phyloP scores from a whole-genome alignment of 1,140 invertebrate genomes.

The Sinella curviseta region DNA sequence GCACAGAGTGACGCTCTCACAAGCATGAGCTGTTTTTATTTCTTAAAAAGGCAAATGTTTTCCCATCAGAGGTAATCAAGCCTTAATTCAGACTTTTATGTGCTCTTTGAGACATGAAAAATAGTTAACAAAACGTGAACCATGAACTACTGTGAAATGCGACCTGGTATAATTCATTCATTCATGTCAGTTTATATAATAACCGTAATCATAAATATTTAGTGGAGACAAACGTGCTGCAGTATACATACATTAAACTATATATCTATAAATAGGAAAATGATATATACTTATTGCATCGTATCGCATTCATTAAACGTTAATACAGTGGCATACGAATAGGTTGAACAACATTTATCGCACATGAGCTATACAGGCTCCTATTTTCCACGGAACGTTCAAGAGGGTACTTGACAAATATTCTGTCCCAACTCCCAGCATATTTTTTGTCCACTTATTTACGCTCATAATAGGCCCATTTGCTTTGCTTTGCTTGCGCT shows the following conservation, averaged over 20 bases:
- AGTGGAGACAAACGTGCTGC: not conserved
- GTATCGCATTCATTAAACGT: too few relatives aligned
- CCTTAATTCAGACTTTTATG: conserved; percentile 16
- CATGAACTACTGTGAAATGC: not conserved
- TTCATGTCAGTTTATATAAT: not conserved
- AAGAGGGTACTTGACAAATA: conserved; percentile 22
- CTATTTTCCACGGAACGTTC: not conserved
- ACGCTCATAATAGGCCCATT: conserved; percentile 24
- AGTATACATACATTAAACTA: not conserved
- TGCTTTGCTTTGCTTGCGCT: conserved; percentile 21
- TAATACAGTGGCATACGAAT: not conserved
- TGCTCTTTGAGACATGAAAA: conserved; percentile 1
- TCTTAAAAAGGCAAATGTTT: not conserved
- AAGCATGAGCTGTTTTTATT: not conserved
- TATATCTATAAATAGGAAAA: too few relatives aligned
- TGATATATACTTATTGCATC: too few relatives aligned
- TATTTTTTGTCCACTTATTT: conserved; percentile 20
- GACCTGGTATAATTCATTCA: conserved; percentile 17
- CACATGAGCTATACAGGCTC: not conserved
- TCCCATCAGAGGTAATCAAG: conserved; percentile 13
- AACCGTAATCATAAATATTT: not conserved
- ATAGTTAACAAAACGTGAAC: not conserved
- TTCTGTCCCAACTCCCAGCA: conserved; percentile 6
- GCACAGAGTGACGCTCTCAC: not conserved
- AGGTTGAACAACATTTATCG: not conserved